Evolutionary conservation across 2,888 invertebrate genomes (phyloP).

Genomic region (Zeuzera pyrina): DNA sequence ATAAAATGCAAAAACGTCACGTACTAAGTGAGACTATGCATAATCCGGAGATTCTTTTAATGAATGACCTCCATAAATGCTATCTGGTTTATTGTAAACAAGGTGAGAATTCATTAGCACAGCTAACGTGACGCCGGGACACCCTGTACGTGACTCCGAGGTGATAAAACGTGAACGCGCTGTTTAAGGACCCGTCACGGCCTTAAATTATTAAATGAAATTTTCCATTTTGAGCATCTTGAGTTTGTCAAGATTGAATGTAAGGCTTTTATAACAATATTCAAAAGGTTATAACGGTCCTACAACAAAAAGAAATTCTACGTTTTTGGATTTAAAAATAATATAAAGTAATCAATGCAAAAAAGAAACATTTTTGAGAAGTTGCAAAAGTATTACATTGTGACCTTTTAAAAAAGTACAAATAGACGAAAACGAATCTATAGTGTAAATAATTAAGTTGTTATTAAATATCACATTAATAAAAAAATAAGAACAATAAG

Average conservation of each 20-base stretch:
- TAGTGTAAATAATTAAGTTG: too few species aligned
- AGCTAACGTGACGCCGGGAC: conserved; percentile 28
- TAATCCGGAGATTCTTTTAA: conserved; percentile 49
- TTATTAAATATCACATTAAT: too few species aligned
- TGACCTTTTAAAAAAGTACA: too few species aligned
- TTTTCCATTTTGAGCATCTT: conserved; percentile 20
- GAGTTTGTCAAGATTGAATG: conserved; percentile 9
- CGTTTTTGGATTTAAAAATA: too few species aligned
- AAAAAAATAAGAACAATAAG: too few species aligned
- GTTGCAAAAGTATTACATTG: too few species aligned
- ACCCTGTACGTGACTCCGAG: conserved; percentile 48
- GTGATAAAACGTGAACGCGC: conserved; percentile 34
- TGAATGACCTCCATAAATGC: conserved; percentile 54
- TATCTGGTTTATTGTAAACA: conserved; percentile 62
- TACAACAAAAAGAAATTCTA: too few species aligned
- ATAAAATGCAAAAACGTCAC: conserved; percentile 44
- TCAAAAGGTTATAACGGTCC: too few species aligned
- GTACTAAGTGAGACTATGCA: conserved; percentile 45
- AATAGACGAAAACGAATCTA: too few species aligned
- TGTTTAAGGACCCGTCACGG: conserved; percentile 30
- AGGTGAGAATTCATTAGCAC: conserved; percentile 56
- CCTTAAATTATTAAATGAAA: conserved; percentile 42
- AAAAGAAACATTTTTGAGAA: too few species aligned
- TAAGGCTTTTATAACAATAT: background rate
- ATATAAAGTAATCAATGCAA: too few species aligned